Conservation (phyloP, 2,113 vertebrate genomes). For the Phocoena phocoena region DNA sequence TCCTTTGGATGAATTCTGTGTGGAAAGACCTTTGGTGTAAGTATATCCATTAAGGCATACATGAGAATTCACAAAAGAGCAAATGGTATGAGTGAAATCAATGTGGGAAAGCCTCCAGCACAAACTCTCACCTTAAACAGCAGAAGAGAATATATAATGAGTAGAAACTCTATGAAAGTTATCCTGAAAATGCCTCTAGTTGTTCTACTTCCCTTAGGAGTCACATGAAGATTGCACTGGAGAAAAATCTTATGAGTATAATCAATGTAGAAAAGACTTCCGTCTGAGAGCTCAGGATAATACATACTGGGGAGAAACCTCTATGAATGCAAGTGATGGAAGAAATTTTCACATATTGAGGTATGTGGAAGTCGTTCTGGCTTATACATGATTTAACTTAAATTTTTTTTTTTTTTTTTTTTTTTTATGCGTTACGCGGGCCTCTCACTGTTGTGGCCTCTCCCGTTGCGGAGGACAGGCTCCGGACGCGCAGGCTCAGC, state of each 20-base stretch:
- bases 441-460: too few species aligned
- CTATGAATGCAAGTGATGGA: not conserved
- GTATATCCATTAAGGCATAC: not conserved
- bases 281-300: not conserved
- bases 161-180: not conserved
- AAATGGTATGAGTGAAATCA: not conserved
- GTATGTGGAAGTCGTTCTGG: too few species aligned
- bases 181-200: not conserved
- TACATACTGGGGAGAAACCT: not conserved
- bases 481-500: too few species aligned
- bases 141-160: not conserved
- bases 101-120: not conserved
- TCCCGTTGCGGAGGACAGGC: too few species aligned
- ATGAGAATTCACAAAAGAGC: not conserved
- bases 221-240: not conserved
- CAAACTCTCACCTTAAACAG: not conserved
- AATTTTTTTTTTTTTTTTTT: too few species aligned
- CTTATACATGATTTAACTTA: too few species aligned
- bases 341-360: too few species aligned
- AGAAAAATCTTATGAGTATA: not conserved
- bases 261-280: not conserved
- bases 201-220: not conserved
- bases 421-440: too few species aligned
- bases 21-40: not conserved
- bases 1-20: not conserved